These are phyloP conservation scores for Holocentrus rufus DNA, from an alignment of 2,797 vertebrate genomes.

Conservation along the genomic window DNA sequence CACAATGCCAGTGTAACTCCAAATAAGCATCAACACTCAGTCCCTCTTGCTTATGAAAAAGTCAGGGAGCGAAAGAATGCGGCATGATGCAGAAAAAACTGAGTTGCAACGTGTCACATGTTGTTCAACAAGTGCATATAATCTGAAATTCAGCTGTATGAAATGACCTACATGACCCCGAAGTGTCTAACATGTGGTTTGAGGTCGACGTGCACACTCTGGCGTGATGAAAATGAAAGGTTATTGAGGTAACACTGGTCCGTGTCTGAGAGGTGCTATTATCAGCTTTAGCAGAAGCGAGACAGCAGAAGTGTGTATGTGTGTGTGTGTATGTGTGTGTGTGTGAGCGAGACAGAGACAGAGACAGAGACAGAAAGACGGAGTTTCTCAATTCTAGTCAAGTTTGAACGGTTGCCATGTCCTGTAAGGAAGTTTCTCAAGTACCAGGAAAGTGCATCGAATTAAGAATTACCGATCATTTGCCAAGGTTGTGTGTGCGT, in stretches of 20 bases:
- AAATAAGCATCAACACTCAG: neutral
- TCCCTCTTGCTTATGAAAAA: neutral
- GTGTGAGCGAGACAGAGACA: neutral
- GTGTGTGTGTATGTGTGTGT: neutral
- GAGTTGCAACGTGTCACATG: neutral
- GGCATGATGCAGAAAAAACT: too few relatives aligned
- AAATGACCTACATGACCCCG: neutral
- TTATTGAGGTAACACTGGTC: slow-evolving; percentile 16
- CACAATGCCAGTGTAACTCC: neutral
- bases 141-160: neutral
- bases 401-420: slow-evolving; percentile 26
- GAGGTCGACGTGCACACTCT: slow-evolving; percentile 4
- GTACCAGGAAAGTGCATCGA: slow-evolving; percentile 13
- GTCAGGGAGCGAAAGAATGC: neutral
- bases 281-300: slow-evolving; percentile 36
- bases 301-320: neutral
- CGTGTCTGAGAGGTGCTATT: slow-evolving; percentile 35
- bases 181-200: neutral
- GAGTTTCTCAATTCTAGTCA: slow-evolving; percentile 35
- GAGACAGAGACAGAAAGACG: neutral
- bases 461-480: slow-evolving; percentile 26
- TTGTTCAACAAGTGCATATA: neutral
- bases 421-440: slow-evolving; percentile 11
- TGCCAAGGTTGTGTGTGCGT: too few relatives aligned
- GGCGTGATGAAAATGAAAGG: slow-evolving; percentile 8